phyloP scores from a whole-genome alignment of 1,140 invertebrate species.

The Aradophagus sp. region DNA sequence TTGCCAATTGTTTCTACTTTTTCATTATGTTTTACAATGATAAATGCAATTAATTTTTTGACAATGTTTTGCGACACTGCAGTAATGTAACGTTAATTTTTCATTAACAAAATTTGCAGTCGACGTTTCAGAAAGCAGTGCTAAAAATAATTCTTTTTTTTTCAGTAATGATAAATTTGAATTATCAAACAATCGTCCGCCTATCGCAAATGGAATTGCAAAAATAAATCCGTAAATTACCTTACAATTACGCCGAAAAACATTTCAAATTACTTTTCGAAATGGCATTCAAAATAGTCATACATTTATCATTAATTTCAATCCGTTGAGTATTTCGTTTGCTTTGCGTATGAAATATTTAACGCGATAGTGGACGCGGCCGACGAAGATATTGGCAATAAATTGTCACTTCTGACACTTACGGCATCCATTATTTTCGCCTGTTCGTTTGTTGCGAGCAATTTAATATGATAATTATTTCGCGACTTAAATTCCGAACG shows the following conservation, averaged over 20 bases:
- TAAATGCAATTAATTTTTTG: no score
- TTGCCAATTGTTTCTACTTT: no score
- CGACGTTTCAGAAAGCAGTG: no score
- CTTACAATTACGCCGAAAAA: slow-evolving; percentile 41
- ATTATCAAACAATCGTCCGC: no score
- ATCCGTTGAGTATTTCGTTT: slow-evolving; percentile 24
- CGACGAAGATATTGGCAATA: slow-evolving; percentile 40
- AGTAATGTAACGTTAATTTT: no score
- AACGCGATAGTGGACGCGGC: slow-evolving; percentile 17
- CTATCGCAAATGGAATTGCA: no score
- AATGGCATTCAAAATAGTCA: slow-evolving; percentile 36
- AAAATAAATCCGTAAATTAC: slow-evolving; percentile 29
- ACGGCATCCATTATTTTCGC: slow-evolving; percentile 32
- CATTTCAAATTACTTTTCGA: slow-evolving; percentile 44
- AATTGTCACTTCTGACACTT: slow-evolving; percentile 43
- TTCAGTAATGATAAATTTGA: no score
- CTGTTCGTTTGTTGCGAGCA: slow-evolving; percentile 24
- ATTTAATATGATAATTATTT: slow-evolving; percentile 49
- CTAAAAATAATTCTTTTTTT: no score
- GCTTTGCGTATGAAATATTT: slow-evolving; percentile 29
- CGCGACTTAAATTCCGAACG: slow-evolving; percentile 31
- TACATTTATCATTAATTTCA: slow-evolving; percentile 40
- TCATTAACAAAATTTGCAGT: no score
- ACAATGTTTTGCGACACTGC: no score
- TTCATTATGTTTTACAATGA: no score